Base-by-base conservation (phyloP, 2,113 vertebrate species). In the Leucosticte australis region DNA sequence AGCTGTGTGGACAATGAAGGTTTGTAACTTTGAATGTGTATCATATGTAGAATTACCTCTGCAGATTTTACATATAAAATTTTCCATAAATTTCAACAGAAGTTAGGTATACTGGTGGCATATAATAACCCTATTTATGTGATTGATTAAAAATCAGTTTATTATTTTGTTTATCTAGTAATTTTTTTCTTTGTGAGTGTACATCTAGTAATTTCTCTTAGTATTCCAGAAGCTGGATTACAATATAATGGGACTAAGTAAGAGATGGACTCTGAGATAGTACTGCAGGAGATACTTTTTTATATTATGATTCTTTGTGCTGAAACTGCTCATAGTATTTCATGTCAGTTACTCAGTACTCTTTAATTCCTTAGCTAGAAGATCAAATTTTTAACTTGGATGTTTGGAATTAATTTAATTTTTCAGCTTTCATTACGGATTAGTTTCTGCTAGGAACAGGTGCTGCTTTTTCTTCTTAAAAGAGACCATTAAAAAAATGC, bases 401-500 rank as follows among this genome's bases (percentile, higher is more conserved):
- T 74, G 17, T 69, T 94, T 73, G 41, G 41, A 88, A 78, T 73
- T 31, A 28, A 33, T 47, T 89, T 82, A 65, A 31, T 62, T 89
- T 59, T 88, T 52, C 75, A 70, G 16, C 24, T 90, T 88, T 57
- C 27, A 44, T 44, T 74, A 76, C 50, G 24, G 30, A 83, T 86
- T 69, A 73, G 27, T 74, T 53, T 83, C 55, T 83, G 41, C 35
- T 77, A 69, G 23, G 56, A 77, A 44, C 6, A 73, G 47, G 31
- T 86, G 47, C 39, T 92, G 50, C 68, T 92, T 95, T 95, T 94
- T 83, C 33, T 57, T 90, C 47, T 80, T 64, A 78, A 70, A 33
- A 82, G 59, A 82, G 26, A 67, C 10, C 39, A 33, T 53, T 41
- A 30, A 80, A 68, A 49, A 68, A 52, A 31, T 4, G 33, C 7